A percentile compares a stretch with the other conserved stretches of the same genome.
Conservation (phyloP, 2,113 vertebrate species). For the Muscicapa adusta region DNA sequence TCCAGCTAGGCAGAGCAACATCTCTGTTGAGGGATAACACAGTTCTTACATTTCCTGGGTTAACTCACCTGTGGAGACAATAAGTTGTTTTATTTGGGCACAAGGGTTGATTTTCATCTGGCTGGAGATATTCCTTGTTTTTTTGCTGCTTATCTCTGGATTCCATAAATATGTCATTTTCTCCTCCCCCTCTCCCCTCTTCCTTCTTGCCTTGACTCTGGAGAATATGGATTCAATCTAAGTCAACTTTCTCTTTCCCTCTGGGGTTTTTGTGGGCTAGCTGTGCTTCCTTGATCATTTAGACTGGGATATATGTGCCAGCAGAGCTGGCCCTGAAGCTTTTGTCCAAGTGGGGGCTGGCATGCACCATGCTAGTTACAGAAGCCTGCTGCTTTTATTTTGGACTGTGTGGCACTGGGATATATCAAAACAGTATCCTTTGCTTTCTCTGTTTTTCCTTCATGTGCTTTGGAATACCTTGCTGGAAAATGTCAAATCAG, state of each 20-base stretch:
- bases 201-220: neutral
- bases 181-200: accelerated
- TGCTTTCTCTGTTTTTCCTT: neutral
- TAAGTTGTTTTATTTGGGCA: neutral
- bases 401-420: neutral
- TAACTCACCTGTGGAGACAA: neutral
- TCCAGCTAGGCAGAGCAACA: neutral
- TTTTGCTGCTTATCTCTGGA: neutral
- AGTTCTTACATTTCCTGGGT: neutral
- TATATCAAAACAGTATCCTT: neutral
- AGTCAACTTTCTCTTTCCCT: neutral
- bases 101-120: neutral
- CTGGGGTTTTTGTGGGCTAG: neutral
- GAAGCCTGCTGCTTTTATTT: neutral
- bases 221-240: neutral
- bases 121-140: neutral
- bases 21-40: neutral
- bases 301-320: neutral
- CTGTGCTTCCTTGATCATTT: neutral
- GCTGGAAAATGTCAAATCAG: neutral
- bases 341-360: neutral
- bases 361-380: neutral
- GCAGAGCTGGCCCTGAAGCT: neutral
- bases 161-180: neutral
- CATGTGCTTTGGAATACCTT: neutral